phyloP scores from a whole-genome alignment of 2,113 vertebrate genomes.

The Corydoras maculifer region DNA sequence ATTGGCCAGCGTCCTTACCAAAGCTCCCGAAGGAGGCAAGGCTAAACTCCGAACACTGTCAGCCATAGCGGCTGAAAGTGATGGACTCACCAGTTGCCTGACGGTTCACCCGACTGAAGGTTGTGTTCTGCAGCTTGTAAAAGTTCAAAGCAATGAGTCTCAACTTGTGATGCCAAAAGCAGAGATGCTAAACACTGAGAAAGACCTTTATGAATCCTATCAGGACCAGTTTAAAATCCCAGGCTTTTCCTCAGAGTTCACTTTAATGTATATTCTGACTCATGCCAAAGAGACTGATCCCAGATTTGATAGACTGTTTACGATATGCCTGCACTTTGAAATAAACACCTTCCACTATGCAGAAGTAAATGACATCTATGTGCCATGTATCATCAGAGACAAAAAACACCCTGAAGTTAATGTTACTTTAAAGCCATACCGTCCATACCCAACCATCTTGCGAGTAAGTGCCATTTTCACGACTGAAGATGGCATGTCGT shows the following conservation, averaged over 20 bases:
- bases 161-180: background rate
- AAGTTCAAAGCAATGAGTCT: conserved; percentile 10
- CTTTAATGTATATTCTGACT: conserved; percentile 58
- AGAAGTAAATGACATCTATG: conserved; percentile 59
- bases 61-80: conserved; percentile 69
- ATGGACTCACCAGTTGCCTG: conserved; percentile 62
- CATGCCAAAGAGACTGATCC: conserved; percentile 43
- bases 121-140: conserved; percentile 53
- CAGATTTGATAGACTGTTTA: conserved; percentile 65
- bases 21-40: conserved; percentile 54
- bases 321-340: conserved; percentile 70
- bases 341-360: conserved; percentile 61
- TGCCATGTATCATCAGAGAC: conserved; percentile 66
- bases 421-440: conserved; percentile 64
- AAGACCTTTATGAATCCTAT: conserved; percentile 46
- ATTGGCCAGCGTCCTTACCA: conserved; percentile 58
- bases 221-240: conserved; percentile 53
- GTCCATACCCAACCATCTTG: conserved; percentile 65
- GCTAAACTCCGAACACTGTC: conserved; percentile 65
- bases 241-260: conserved; percentile 54
- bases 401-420: conserved; percentile 49
- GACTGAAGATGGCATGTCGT: conserved; percentile 64
- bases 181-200: background rate
- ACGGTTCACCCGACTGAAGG: conserved; percentile 61
- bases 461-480: conserved; percentile 66